phyloP scores from a whole-genome alignment of 1,140 invertebrate species.

The Fragariocoptes setiger region DNA sequence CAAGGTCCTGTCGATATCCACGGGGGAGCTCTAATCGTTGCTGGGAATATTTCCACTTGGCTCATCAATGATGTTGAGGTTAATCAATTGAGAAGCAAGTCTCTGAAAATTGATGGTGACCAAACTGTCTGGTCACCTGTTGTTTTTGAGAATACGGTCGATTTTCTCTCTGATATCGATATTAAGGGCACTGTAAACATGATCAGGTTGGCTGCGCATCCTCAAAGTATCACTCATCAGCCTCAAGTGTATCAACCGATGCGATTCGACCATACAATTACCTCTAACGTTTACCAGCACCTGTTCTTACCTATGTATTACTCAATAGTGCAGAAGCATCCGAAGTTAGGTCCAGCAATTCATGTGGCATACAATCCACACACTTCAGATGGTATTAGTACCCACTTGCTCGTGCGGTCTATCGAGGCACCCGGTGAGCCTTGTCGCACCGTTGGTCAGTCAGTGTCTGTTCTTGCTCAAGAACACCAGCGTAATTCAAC shows the following conservation, averaged over 20 bases:
- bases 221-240: no score
- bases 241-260: no score
- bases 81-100: no score
- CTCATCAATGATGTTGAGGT: no score
- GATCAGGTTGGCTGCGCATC: no score
- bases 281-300: no score
- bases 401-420: not conserved
- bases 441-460: not conserved
- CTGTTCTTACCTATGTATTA: not conserved
- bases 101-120: no score
- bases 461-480: not conserved
- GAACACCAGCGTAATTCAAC: not conserved
- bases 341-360: not conserved
- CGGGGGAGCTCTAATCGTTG: constrained; percentile 2
- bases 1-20: not conserved
- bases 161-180: no score
- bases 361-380: not conserved
- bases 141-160: no score
- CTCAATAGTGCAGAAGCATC: not conserved
- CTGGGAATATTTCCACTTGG: not conserved
- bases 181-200: no score
- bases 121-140: no score
- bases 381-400: not conserved
- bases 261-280: no score
- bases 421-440: not conserved